Evolutionary conservation across 2,888 invertebrate species (phyloP), one percentile per base, ranked within the genome.

Genomic region (Drosophila prolongata): DNA sequence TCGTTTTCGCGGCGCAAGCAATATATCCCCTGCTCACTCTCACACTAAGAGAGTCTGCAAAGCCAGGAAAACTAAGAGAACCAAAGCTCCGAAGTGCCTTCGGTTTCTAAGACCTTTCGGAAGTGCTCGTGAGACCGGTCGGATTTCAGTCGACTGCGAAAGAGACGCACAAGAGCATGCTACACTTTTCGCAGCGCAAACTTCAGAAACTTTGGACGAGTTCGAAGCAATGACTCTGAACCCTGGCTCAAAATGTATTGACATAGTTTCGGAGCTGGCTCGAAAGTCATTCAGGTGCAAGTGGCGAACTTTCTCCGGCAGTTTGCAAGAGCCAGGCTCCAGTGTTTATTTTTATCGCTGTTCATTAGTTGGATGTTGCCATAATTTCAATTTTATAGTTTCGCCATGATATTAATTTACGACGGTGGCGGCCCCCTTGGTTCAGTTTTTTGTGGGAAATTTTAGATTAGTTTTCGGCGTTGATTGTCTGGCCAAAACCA

Each of bases 261-360:
- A 79, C 88, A 82, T 71, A 85, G 72, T 77, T 73, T 82, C 19
- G 38, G 58, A 14, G 55, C 71, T 74, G 38, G 46, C 60, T 73
- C 59, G 56, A 60, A 74, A 84, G 59, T 84, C 77, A 55, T 58
- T 84, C 77, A 84, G 89, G 87, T 84, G 89, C 80, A 75, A 60
- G 66, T 42, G 54, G 44, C 53, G 43, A 74, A 83, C 88, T 83
- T 82, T 87, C 70, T 75, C 81, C 76, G 66, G 37, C 54, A 67
- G 49, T 64, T 61, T 11, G 24, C 19, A 16, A 46, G 40, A 49
- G 71, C 40, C 49, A 50, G n/a, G n/a, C 34, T 35, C 49, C 8
- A 67, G 76, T 78, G 80, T 84, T 89, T 84, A 89, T 83, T 89
- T 86, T 83, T 83, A 83, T 87, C 75, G 72, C 74, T 82, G 83